Conservation (phyloP, 2,888 invertebrate species). For the Sceliomorpha sp. region DNA sequence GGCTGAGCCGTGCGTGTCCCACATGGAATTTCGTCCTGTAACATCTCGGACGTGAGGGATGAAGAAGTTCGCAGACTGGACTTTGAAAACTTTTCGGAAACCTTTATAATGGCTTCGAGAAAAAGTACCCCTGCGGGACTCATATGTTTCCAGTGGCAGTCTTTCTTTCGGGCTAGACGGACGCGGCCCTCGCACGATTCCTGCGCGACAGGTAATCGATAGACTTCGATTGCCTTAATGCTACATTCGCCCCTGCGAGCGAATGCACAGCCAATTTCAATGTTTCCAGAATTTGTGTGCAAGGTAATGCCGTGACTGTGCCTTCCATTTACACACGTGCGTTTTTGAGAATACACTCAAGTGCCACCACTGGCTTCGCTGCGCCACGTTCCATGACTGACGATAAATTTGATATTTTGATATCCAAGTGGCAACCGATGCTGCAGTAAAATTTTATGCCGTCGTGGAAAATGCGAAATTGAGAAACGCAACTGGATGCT, state of each 20-base stretch:
- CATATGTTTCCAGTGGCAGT: constrained; percentile 63
- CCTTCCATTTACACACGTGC: neutral
- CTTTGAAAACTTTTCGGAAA: constrained; percentile 60
- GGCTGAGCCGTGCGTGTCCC: neutral
- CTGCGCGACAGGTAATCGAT: constrained; percentile 37
- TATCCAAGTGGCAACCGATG: constrained; percentile 9
- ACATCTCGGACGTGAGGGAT: constrained; percentile 8
- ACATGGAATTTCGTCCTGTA: constrained; percentile 5
- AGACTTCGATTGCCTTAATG: constrained; percentile 25
- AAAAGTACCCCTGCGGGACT: constrained; percentile 65
- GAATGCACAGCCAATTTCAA: constrained; percentile 24
- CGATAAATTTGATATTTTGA: constrained; percentile 10
- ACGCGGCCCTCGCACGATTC: constrained; percentile 56
- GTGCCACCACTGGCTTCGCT: neutral
- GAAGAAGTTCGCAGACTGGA: constrained; percentile 17
- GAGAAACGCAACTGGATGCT: constrained; percentile 21
- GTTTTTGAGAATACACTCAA: neutral
- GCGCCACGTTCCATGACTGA: neutral
- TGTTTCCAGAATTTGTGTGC: constrained; percentile 10
- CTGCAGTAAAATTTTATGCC: constrained; percentile 3
- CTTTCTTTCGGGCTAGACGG: constrained; percentile 61
- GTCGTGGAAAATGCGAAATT: neutral
- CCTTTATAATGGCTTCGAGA: constrained; percentile 66
- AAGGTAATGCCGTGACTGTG: neutral
- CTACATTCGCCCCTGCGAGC: neutral